Base-by-base conservation (phyloP, 2,888 invertebrate genomes). In the Caenorhabditis uteleia region DNA sequence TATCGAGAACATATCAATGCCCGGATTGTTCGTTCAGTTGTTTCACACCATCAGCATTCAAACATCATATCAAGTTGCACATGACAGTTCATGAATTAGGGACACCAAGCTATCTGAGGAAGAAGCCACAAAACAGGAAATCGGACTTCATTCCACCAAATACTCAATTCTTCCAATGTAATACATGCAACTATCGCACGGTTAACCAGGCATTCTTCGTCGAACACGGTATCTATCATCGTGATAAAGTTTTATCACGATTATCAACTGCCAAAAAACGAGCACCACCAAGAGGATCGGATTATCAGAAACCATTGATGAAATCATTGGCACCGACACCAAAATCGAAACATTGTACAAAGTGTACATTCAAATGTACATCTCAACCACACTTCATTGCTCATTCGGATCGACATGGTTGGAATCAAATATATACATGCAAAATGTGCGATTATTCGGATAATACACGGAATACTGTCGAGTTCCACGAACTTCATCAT, bases 401-500 rank as follows among this genome's bases (percentile, higher is more conserved):
- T 16, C 78, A 78, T 47, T 27, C 45, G 39, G 78, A 78, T 45
- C 59, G 65, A 31, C 78, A 78, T 50, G 67, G 67, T 10, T 44
- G 59, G 45, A 45, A 66, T 36, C 49, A 48, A 18, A 7, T 59
- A 4, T 57, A 59, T 39, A 61, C 51, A 27, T 71, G 70, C 43
- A 31, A 48, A 26, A 50, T 67, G 23, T 77, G 78, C 43, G 70
- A 70, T 43, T 77, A 77, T 54, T 60, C 65, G 10, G 61, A 70
- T n/a, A 54, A 65, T 44, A 75, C 68, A n/a, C 54, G 64, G 25
- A 56, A 62, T 7, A 59, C 70, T 10, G 72, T 72, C 20, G 58
- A 60, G 12, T 78, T 68, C 55, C 78, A 78, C 47, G 66, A 75
- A 26, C 40, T 60, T 25, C 76, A 71, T 33, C 78, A 78, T 58